These are phyloP conservation scores for Eulemur coronatus DNA, from an alignment of 2,797 vertebrate species.

Conservation along the genomic window DNA sequence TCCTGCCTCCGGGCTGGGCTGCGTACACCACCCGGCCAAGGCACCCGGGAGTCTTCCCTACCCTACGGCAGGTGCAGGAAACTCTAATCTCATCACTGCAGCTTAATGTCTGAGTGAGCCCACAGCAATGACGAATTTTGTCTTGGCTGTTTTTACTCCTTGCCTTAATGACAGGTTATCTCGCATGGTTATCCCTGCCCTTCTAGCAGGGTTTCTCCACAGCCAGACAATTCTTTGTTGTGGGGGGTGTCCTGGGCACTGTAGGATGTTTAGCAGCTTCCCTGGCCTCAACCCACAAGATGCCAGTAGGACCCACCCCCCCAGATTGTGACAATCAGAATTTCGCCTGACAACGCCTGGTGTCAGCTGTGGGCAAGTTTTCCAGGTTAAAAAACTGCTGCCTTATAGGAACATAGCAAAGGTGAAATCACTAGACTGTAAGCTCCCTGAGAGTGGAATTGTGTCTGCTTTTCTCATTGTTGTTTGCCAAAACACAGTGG, in stretches of 20 bases:
- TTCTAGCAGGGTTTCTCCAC: not conserved
- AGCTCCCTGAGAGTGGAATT: rapidly evolving
- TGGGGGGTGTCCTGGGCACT: not conserved
- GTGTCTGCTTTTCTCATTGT: not conserved
- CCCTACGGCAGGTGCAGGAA: not conserved
- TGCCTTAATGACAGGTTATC: not conserved
- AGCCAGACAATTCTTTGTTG: not conserved
- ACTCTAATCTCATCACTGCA: not conserved
- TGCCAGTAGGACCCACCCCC: rapidly evolving
- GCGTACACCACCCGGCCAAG: rapidly evolving
- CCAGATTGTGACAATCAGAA: not conserved
- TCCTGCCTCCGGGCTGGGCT: not conserved
- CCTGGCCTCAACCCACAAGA: too few relatives aligned
- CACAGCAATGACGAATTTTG: not conserved
- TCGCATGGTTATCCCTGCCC: not conserved
- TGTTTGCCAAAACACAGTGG: not conserved
- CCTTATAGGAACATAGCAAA: rapidly evolving
- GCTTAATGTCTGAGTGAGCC: not conserved
- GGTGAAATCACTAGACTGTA: rapidly evolving
- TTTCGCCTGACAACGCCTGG: not conserved
- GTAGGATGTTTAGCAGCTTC: not conserved
- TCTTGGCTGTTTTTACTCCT: not conserved
- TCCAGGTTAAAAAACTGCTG: not conserved
- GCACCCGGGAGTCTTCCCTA: not conserved
- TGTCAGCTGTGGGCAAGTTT: not conserved